These are phyloP conservation scores for Eilema caniola DNA, from an alignment of 2,888 invertebrate genomes.

Conservation along the genomic window DNA sequence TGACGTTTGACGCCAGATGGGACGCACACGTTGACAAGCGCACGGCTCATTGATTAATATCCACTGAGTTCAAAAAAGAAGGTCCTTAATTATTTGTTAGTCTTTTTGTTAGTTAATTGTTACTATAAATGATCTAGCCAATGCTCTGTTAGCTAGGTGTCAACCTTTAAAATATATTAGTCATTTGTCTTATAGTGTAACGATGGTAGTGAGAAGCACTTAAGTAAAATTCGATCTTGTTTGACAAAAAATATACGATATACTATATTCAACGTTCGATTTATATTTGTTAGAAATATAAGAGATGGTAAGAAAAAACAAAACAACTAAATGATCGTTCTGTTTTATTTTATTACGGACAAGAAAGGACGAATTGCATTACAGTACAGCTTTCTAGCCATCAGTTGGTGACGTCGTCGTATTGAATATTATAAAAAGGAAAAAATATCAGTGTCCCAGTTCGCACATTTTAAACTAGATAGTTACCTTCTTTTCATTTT, in stretches of 20 bases:
- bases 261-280: neutral
- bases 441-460: neutral
- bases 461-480: neutral
- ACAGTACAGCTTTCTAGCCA: neutral
- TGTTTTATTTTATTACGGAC: no score
- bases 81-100: neutral
- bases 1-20: conserved; percentile 54
- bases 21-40: conserved; percentile 39
- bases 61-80: neutral
- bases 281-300: neutral
- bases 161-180: conserved; percentile 17
- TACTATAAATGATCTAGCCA: neutral
- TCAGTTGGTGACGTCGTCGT: neutral
- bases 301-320: neutral
- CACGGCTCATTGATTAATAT: conserved; percentile 48
- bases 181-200: neutral
- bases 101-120: neutral
- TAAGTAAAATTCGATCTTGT: no score
- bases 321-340: neutral
- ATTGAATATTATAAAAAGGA: neutral
- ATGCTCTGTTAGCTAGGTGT: conserved; percentile 39
- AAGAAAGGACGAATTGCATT: no score
- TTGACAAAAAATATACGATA: no score
- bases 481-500: neutral
- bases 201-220: no score